Evolutionary conservation across 2,888 invertebrate species (phyloP).

Genomic region (Tuta absoluta): DNA sequence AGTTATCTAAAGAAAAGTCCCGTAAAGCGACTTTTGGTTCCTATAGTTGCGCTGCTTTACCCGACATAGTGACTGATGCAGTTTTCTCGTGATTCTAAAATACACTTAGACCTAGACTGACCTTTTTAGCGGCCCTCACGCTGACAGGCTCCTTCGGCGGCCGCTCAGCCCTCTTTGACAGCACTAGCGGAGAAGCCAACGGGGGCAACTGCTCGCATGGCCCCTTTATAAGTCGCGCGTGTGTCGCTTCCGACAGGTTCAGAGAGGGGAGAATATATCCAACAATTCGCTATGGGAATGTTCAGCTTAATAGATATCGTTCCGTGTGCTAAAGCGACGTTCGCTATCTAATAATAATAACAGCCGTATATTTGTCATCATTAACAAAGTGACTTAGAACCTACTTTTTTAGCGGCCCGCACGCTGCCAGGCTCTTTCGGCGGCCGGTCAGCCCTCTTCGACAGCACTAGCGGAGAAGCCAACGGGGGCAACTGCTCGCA

Average conservation of each 20-base stretch:
- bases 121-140: conserved; percentile 53
- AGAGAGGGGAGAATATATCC: conserved; percentile 50
- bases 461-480: conserved; percentile 68
- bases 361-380: no score
- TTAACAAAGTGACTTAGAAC: neutral
- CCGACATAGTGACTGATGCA: no score
- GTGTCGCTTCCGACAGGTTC: conserved; percentile 63
- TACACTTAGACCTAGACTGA: no score
- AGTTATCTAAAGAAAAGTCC: no score
- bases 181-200: conserved; percentile 59
- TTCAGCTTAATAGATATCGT: no score
- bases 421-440: conserved; percentile 58
- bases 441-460: conserved; percentile 52
- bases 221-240: conserved; percentile 62
- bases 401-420: conserved; percentile 60
- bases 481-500: conserved; percentile 72
- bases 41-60: no score
- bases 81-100: no score
- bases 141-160: conserved; percentile 57
- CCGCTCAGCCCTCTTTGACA: conserved; percentile 23
- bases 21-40: no score
- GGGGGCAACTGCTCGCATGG: conserved; percentile 45
- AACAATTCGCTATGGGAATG: no score
- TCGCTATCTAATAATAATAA: no score
- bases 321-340: no score